Conservation (phyloP, 1,140 invertebrate species). For the Saccostrea cuccullata region DNA sequence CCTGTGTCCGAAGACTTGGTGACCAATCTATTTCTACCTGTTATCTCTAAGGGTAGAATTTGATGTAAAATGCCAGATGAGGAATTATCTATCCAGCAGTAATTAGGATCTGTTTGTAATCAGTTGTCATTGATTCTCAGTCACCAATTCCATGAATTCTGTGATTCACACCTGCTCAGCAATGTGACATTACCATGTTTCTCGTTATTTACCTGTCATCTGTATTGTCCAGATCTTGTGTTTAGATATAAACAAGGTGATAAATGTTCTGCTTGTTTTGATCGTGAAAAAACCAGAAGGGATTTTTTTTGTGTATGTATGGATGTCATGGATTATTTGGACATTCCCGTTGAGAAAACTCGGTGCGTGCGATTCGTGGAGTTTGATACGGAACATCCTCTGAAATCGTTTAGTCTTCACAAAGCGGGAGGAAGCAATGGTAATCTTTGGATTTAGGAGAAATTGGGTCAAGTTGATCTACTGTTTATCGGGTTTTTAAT, state of each 20-base stretch:
- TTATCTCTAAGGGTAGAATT: neutral
- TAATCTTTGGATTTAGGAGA: neutral
- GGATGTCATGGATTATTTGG: neutral
- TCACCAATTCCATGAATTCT: neutral
- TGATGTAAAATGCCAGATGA: neutral
- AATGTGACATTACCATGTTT: neutral
- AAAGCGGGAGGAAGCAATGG: neutral
- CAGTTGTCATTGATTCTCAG: neutral
- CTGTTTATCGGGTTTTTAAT: neutral
- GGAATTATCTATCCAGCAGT: neutral
- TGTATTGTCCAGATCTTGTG: neutral
- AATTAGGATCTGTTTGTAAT: neutral
- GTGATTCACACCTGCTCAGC: neutral
- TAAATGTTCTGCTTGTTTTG: neutral
- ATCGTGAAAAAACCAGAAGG: neutral
- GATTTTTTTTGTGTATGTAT: too few relatives aligned
- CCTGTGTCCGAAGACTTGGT: neutral
- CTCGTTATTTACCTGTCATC: neutral
- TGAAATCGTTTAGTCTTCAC: neutral
- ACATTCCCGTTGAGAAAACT: neutral
- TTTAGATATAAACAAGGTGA: neutral
- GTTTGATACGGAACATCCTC: neutral
- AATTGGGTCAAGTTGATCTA: neutral
- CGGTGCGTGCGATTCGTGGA: neutral
- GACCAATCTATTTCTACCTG: neutral